Conservation (phyloP, 2,113 vertebrate species). For the Tetrax tetrax region DNA sequence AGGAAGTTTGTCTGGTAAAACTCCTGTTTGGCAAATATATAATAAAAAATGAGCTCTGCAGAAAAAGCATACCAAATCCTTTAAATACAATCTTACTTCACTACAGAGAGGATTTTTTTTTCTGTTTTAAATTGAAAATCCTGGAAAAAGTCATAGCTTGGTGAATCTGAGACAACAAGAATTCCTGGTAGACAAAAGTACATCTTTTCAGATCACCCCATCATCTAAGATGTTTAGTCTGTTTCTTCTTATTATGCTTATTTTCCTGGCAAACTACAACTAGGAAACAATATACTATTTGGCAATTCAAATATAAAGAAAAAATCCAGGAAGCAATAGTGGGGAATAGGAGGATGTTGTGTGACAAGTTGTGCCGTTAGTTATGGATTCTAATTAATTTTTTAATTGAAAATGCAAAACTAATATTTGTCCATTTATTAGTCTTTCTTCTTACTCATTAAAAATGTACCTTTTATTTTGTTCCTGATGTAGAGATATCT, state of each 20-base stretch:
- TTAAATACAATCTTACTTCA: background rate
- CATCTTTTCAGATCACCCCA: background rate
- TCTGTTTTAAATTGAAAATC: background rate
- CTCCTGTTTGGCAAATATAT: background rate
- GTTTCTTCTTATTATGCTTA: background rate
- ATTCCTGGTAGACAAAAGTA: background rate
- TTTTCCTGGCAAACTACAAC: background rate
- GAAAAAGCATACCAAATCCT: background rate
- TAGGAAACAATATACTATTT: background rate
- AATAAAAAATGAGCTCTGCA: background rate
- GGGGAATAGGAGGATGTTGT: background rate
- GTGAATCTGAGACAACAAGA: background rate
- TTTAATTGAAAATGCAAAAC: background rate
- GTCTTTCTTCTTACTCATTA: background rate
- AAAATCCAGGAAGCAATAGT: background rate
- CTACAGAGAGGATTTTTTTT: background rate
- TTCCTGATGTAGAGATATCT: background rate
- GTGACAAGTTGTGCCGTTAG: background rate
- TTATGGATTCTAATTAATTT: background rate
- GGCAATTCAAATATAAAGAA: background rate
- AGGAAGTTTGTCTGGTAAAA: background rate
- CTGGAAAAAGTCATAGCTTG: background rate
- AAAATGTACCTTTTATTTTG: background rate
- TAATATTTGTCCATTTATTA: background rate
- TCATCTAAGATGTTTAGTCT: conserved; percentile 25